Conservation (phyloP, 1,140 invertebrate genomes). For the Drosophila pachea region DNA sequence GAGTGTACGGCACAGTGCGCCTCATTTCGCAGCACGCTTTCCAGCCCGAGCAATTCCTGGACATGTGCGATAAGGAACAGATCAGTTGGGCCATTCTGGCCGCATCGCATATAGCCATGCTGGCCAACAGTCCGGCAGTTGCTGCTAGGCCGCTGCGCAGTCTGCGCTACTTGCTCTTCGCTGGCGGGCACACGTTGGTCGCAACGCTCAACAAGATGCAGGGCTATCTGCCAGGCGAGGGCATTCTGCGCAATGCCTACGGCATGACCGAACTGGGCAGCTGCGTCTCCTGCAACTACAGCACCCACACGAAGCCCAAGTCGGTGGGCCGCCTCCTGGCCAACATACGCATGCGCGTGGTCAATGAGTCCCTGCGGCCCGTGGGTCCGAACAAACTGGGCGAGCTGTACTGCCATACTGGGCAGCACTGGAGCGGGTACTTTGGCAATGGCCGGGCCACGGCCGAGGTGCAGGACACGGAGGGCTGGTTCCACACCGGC, state of each 20-base stretch:
- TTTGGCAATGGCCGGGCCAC: slow-evolving; percentile 63
- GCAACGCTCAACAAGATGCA: slow-evolving; percentile 67
- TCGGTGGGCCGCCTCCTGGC: slow-evolving; percentile 62
- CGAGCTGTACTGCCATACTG: slow-evolving; percentile 62
- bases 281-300: slow-evolving; percentile 43
- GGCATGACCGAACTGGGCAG: slow-evolving; percentile 60
- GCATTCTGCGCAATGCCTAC: slow-evolving; percentile 58
- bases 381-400: slow-evolving; percentile 59
- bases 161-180: slow-evolving; percentile 60
- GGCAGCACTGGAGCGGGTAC: slow-evolving; percentile 69
- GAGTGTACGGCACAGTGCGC: slow-evolving; percentile 58
- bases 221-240: slow-evolving; percentile 49
- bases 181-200: slow-evolving; percentile 63
- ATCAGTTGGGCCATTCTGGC: slow-evolving; percentile 60
- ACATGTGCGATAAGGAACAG: slow-evolving; percentile 61
- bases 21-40: slow-evolving; percentile 66
- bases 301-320: slow-evolving; percentile 45
- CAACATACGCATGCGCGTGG: slow-evolving; percentile 72
- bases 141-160: slow-evolving; percentile 42
- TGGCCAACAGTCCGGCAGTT: slow-evolving; percentile 51
- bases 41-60: slow-evolving; percentile 54
- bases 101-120: slow-evolving; percentile 65
- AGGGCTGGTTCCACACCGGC: slow-evolving; percentile 85
- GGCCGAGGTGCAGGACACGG: slow-evolving; percentile 62
- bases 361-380: slow-evolving; percentile 43